Evolutionary conservation across 2,888 invertebrate genomes (phyloP).

Genomic region (Nesidiocoris tenuis): DNA sequence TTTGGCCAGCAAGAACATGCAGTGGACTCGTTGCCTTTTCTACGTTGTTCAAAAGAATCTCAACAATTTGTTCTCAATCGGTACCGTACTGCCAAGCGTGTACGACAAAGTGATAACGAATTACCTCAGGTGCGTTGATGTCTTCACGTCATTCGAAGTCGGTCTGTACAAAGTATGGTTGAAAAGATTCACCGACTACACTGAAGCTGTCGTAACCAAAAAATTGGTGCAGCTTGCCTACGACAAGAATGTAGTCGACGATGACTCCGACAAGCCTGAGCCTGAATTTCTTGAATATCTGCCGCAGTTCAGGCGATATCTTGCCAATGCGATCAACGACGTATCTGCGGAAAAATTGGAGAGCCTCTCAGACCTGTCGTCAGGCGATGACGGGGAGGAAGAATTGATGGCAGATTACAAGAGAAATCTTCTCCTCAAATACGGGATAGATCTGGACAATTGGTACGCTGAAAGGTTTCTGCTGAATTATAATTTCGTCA

Average conservation of each 20-base stretch:
- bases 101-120: conserved; percentile 24
- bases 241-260: conserved; percentile 4
- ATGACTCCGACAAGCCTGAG: background rate
- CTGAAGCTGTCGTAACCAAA: conserved; percentile 17
- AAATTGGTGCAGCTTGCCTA: conserved; percentile 19
- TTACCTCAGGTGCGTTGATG: conserved; percentile 21
- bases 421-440: conserved; percentile 17
- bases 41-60: conserved; percentile 28
- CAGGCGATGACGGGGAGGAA: conserved; percentile 1
- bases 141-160: conserved; percentile 33
- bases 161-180: conserved; percentile 31
- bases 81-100: conserved; percentile 14
- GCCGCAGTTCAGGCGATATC: conserved; percentile 15
- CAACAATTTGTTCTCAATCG: conserved; percentile 18
- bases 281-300: background rate
- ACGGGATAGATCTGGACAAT: conserved; percentile 16
- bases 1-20: conserved; percentile 27
- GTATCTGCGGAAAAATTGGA: conserved; percentile 13
- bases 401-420: background rate
- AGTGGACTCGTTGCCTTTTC: conserved; percentile 22
- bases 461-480: conserved; percentile 23
- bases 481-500: conserved; percentile 27
- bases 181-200: conserved; percentile 17
- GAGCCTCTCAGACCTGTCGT: background rate
- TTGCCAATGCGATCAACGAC: background rate